Evolutionary conservation across 2,113 vertebrate genomes (phyloP).

Genomic region (Acrocephalus arundinaceus): DNA sequence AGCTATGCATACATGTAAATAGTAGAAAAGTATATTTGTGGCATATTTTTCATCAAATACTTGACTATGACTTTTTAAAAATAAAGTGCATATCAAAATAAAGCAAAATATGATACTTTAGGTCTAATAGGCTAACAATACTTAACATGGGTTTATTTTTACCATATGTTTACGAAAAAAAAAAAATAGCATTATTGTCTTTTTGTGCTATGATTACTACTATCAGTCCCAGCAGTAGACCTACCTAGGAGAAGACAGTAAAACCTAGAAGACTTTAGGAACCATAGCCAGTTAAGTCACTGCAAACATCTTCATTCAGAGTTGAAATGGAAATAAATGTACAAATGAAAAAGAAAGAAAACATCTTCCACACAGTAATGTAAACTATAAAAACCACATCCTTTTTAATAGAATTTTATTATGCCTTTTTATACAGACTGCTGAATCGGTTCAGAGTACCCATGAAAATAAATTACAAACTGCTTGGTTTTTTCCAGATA

Average conservation of each 20-base stretch:
- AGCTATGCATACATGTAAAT: not conserved
- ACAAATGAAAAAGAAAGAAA: not conserved
- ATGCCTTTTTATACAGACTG: constrained; percentile 25
- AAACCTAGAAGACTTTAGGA: not conserved
- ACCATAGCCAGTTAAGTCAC: not conserved
- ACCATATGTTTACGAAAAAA: not conserved
- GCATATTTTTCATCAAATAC: not conserved
- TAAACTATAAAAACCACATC: constrained; percentile 18
- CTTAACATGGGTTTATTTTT: not conserved
- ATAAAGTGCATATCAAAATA: not conserved
- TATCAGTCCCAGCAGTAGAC: not conserved
- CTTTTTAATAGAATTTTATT: constrained; percentile 42
- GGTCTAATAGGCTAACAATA: not conserved
- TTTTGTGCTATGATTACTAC: not conserved
- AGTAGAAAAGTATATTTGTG: not conserved
- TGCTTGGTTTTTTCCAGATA: constrained; percentile 48
- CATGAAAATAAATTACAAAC: constrained; percentile 50
- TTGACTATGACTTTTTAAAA: not conserved
- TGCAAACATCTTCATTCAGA: not conserved
- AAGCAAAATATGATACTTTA: not conserved
- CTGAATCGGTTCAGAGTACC: not conserved
- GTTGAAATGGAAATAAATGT: not conserved
- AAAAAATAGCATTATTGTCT: not conserved
- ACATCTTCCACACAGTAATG: not conserved
- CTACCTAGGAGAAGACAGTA: not conserved